Base-by-base conservation (phyloP, 1,140 invertebrate species). In the Orchesella cincta region DNA sequence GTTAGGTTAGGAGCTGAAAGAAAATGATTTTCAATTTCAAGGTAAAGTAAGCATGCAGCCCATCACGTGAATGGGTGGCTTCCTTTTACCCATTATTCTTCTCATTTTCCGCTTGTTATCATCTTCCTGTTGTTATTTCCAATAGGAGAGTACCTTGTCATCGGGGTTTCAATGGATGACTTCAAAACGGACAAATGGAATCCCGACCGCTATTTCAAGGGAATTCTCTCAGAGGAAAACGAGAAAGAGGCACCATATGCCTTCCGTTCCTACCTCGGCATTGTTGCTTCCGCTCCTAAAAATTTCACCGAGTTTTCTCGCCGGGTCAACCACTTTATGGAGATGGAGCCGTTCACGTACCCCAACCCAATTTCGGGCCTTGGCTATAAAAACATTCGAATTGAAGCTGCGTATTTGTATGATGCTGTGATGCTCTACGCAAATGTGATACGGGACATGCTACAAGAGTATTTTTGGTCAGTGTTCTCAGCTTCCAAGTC, bases 351-450 rank as follows among this genome's bases (percentile, higher is more conserved):
- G 23, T 74, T 74, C 29, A 5, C 23, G 1, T 74, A 54, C 16
- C 28, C 52, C 23, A 73, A 73, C 26, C 71, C 71, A n/a, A 5
- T 73, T 16, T 39, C 29, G 28, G 46, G 46, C 14, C 29, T 73
- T 29, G 71, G 71, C 3, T 46, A 46, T 16, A 73, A 73, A 28
- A 73, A 73, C 36, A 73, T 73, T 51, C 71, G 71, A 77, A 91
- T 93, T 12, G 93, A 95, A 85, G 94, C 94, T 20, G 93, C 94
- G 5, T 96, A 94, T 88, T 88, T 96, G n/a, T 95, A 95, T 84
- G 94, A 96, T 84, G 93, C 94, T 1, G 92, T 96, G 64, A 91
- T 92, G 86, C 88, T 96, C 34, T 96, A 96, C 84, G 92, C 92
- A 16, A 87, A 88, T 77, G 93, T 93, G 5, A 84, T 95, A 75